These are phyloP conservation scores for Labeo catla DNA, from an alignment of 2,113 vertebrate species.

Conservation along the genomic window DNA sequence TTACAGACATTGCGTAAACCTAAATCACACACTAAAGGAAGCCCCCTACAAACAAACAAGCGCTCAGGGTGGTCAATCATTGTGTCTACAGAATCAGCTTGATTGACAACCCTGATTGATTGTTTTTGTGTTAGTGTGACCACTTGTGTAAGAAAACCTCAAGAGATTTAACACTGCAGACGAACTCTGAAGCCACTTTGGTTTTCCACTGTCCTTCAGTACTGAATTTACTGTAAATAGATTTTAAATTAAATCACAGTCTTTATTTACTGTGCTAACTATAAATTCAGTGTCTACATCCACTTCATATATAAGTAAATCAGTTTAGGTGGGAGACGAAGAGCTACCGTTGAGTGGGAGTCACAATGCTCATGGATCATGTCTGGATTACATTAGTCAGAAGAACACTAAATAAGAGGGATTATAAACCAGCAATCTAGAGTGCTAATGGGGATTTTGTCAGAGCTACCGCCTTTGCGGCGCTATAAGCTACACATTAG, in stretches of 20 bases:
- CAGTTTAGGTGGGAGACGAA: background rate
- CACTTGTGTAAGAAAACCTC: background rate
- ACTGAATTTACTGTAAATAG: background rate
- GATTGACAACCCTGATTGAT: constrained; percentile 2
- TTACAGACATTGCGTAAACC: background rate
- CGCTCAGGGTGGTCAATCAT: background rate
- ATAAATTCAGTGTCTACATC: constrained; percentile 19
- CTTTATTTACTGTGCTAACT: background rate
- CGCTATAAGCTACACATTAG: background rate
- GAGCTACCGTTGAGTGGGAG: background rate
- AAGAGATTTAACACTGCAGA: background rate
- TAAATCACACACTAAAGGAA: constrained; percentile 4
- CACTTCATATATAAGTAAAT: background rate
- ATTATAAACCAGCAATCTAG: constrained; percentile 58
- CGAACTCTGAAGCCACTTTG: background rate
- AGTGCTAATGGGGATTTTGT: constrained; percentile 54
- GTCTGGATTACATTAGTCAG: constrained; percentile 42
- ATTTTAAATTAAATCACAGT: background rate
- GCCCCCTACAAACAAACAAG: background rate
- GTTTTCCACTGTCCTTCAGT: background rate
- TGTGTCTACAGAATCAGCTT: constrained; percentile 27
- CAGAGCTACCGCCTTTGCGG: constrained; percentile 39
- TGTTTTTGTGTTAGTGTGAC: background rate
- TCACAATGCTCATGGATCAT: background rate
- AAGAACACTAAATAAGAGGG: constrained; percentile 47